Base-by-base conservation (phyloP, 2,888 invertebrate species). In the Drosophila setosimentum region DNA sequence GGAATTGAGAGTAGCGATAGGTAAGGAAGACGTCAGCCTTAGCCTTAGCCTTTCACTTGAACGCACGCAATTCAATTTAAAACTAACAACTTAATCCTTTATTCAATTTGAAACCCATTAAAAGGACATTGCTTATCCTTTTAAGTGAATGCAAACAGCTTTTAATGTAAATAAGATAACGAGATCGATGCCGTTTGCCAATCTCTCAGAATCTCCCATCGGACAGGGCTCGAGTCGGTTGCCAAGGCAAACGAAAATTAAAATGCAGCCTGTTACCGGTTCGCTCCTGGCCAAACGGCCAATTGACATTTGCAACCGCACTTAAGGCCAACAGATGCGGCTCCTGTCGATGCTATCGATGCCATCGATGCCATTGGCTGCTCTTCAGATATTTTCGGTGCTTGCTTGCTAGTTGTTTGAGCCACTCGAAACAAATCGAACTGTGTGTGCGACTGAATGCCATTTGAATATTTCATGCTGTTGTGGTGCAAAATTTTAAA, bases 81-180 rank as follows among this genome's bases (percentile, higher is more conserved):
- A 91, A 93, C 92, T 92, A 92, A 93, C 92, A 92, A 93, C 91
- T 89, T 93, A 93, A 93, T 93, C 93, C 92, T 92, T 92, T 93
- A 93, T 93, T 93, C 93, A 93, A 93, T 93, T 93, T 92, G 91
- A 90, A 93, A 92, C 92, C 93, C 93, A 93, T 93, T 93, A 93
- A 93, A 92, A 92, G 92, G 92, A 92, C 92, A 92, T 91, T 92
- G 92, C 92, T 92, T 92, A 92, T 92, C 93, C 92, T 92, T 92
- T 92, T 92, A 92, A 93, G 92, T 92, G 92, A 92, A 92, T 92
- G 91, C 93, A 93, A 93, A 93, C 92, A 93, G 92, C 92, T 92
- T 93, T 92, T 91, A 91, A 93, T 93, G 92, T 92, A 92, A 92
- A 92, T 92, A 92, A 91, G 92, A 92, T 91, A 92, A 91, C 90